Conservation (phyloP, 2,797 vertebrate genomes). For the Triplophysa yarkandensis region DNA sequence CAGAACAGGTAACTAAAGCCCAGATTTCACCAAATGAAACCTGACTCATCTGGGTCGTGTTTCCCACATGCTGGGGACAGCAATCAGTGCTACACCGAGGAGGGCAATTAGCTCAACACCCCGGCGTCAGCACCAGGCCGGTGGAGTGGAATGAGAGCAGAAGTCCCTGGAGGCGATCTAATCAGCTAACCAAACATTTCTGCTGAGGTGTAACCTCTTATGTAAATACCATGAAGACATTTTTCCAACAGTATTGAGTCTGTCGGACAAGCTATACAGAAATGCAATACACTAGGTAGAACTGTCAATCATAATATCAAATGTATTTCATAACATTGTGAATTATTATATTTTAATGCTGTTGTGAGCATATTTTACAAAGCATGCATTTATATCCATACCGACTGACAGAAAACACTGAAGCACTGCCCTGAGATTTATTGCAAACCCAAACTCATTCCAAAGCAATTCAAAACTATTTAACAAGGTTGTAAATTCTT, state of each 20-base stretch:
- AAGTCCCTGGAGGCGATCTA: slow-evolving; percentile 59
- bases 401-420: background rate
- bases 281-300: slow-evolving; percentile 56
- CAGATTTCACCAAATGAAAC: slow-evolving; percentile 62
- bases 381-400: background rate
- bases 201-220: slow-evolving; percentile 43
- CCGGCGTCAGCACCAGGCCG: slow-evolving; percentile 31
- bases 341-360: background rate
- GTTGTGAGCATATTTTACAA: background rate
- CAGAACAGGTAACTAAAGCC: background rate
- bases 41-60: slow-evolving; percentile 68
- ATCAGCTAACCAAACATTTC: slow-evolving; percentile 73
- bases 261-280: slow-evolving; percentile 53
- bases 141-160: slow-evolving; percentile 30
- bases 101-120: slow-evolving; percentile 44
- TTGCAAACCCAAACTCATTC: background rate
- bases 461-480: too few species aligned
- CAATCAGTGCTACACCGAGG: slow-evolving; percentile 21
- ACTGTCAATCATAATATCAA: slow-evolving; percentile 59
- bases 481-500: too few species aligned
- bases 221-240: slow-evolving; percentile 66
- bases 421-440: background rate
- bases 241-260: slow-evolving; percentile 56
- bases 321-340: slow-evolving; percentile 29
- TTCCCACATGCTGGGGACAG: slow-evolving; percentile 37